These are phyloP conservation scores for Catocala fraxini DNA, from an alignment of 2,888 invertebrate species.

Conservation along the genomic window DNA sequence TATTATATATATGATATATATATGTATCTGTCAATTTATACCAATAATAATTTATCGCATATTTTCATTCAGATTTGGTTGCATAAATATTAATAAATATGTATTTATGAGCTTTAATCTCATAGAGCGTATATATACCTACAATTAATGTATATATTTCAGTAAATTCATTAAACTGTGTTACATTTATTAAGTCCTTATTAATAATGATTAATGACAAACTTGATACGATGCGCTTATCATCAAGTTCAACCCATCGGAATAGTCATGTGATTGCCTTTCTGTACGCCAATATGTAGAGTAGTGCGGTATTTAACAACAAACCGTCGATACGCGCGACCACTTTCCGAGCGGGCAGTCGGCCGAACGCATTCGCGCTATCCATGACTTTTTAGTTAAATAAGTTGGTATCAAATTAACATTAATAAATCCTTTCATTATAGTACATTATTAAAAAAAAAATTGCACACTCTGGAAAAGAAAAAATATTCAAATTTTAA, in stretches of 20 bases:
- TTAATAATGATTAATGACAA: background rate
- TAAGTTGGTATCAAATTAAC: conserved; percentile 56
- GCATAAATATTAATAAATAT: too few species aligned
- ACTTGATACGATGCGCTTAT: conserved; percentile 11
- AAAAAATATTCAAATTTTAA: too few species aligned
- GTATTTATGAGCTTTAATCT: too few species aligned
- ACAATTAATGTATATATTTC: background rate
- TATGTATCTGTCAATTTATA: too few species aligned
- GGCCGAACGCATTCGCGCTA: conserved; percentile 73
- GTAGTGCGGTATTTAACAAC: conserved; percentile 85
- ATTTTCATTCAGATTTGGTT: too few species aligned
- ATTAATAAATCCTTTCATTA: conserved; percentile 11
- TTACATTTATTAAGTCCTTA: background rate
- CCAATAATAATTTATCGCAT: too few species aligned
- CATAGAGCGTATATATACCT: too few species aligned
- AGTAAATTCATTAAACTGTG: background rate
- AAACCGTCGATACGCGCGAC: conserved; percentile 75
- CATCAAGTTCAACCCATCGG: conserved; percentile 33
- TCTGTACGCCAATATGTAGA: conserved; percentile 78
- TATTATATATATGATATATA: too few species aligned
- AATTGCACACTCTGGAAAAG: conserved; percentile 3
- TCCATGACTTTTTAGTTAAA: conserved; percentile 53
- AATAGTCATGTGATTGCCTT: conserved; percentile 58
- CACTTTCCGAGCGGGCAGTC: conserved; percentile 77
- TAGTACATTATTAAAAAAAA: background rate